These are phyloP conservation scores for Pachyuromys duprasi DNA, from an alignment of 2,797 vertebrate genomes.

Conservation along the genomic window DNA sequence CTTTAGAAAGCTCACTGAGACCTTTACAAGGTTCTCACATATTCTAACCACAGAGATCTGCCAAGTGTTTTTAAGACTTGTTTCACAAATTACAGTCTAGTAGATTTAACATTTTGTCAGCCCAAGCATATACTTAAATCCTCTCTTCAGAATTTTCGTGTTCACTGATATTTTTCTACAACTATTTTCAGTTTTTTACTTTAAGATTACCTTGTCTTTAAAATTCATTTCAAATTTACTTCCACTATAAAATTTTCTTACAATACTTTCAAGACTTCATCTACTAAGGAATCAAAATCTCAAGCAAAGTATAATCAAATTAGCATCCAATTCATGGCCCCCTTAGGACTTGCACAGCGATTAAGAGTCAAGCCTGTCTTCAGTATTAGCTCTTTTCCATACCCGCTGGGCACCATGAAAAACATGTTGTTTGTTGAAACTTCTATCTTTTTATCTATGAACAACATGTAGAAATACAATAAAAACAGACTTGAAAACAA, in stretches of 20 bases:
- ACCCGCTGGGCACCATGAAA: neutral
- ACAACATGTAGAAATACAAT: neutral
- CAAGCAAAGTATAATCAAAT: neutral
- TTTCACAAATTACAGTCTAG: neutral
- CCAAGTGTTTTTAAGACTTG: neutral
- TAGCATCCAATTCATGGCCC: neutral
- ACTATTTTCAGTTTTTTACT: slow-evolving; percentile 7
- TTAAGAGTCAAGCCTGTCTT: neutral
- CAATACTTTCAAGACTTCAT: neutral
- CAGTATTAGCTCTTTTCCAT: neutral
- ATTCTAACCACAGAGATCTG: neutral
- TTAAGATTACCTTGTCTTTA: slow-evolving; percentile 12
- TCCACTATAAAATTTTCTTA: slow-evolving; percentile 17
- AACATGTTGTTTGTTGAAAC: neutral
- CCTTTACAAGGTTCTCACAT: neutral
- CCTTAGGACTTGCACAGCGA: neutral
- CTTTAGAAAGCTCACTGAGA: neutral
- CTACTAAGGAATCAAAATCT: neutral
- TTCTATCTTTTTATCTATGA: neutral
- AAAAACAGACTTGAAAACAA: neutral
- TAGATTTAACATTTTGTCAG: neutral
- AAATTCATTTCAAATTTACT: neutral
- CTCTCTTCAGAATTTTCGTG: neutral
- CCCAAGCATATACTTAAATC: neutral
- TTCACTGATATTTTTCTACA: neutral